These are phyloP conservation scores for Pseudoatta argentina DNA, from an alignment of 1,140 invertebrate species.

Conservation along the genomic window DNA sequence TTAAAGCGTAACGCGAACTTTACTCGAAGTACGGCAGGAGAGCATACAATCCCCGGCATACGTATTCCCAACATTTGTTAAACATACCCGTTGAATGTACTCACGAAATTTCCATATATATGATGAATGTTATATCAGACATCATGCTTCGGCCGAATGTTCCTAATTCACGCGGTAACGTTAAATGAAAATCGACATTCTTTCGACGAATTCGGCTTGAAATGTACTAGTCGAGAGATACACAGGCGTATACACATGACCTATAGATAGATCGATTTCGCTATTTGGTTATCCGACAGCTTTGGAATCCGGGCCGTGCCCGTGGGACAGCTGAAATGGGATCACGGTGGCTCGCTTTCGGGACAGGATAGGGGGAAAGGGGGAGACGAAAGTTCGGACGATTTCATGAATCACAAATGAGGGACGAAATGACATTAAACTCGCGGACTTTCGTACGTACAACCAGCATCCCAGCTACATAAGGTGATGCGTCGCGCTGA, in stretches of 20 bases:
- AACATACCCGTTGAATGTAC: constrained; percentile 25
- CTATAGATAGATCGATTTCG: constrained; percentile 69
- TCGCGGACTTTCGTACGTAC: constrained; percentile 73
- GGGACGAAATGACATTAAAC: constrained; percentile 78
- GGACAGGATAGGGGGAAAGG: neutral
- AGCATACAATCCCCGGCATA: neutral
- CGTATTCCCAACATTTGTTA: constrained; percentile 36
- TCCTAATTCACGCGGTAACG: neutral
- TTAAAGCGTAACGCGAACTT: constrained; percentile 49
- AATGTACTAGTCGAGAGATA: constrained; percentile 5
- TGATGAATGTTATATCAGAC: neutral
- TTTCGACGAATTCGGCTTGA: neutral
- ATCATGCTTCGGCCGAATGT: neutral
- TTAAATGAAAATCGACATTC: constrained; percentile 32
- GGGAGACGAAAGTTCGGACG: constrained; percentile 69
- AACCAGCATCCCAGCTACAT: constrained; percentile 65
- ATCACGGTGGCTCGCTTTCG: constrained; percentile 76
- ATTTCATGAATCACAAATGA: constrained; percentile 81
- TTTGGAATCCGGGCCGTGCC: constrained; percentile 67
- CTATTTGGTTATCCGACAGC: constrained; percentile 70
- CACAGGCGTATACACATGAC: constrained; percentile 39
- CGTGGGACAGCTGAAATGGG: constrained; percentile 74
- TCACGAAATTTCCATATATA: constrained; percentile 35
- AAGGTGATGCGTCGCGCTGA: constrained; percentile 66
- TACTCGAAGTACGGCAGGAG: constrained; percentile 16